Conservation (phyloP, 2,888 invertebrate genomes). For the Zele albiditarsus region DNA sequence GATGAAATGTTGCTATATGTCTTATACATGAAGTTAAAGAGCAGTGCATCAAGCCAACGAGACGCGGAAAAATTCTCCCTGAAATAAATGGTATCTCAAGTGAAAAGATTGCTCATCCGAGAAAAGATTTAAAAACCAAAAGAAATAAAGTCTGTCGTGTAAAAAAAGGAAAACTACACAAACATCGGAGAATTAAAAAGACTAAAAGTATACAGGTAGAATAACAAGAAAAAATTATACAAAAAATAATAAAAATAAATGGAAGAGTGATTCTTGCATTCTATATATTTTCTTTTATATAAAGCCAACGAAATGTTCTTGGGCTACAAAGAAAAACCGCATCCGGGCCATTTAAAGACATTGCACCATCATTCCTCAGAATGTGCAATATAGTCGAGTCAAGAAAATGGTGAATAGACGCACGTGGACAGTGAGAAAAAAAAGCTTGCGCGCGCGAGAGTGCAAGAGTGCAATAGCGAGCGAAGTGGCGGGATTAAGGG, state of each 20-base stretch:
- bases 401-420: conserved; percentile 32
- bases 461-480: conserved; percentile 16
- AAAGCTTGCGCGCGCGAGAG: conserved; percentile 22
- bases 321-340: conserved; percentile 34
- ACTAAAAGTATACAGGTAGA: background rate
- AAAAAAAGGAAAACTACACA: background rate
- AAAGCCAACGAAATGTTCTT: conserved; percentile 31
- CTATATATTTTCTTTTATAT: conserved; percentile 21
- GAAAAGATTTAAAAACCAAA: background rate
- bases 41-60: background rate
- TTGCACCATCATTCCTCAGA: conserved; percentile 43
- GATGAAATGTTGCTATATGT: background rate
- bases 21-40: background rate
- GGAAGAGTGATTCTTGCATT: background rate
- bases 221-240: too few relatives aligned
- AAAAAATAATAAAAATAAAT: conserved; percentile 6
- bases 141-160: background rate
- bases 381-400: conserved; percentile 22
- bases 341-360: conserved; percentile 40
- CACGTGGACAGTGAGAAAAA: conserved; percentile 18
- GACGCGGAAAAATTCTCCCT: background rate
- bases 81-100: background rate
- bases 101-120: background rate
- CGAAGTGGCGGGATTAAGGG: conserved; percentile 12
- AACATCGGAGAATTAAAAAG: background rate